A percentile compares a stretch with the other conserved stretches of the same genome.
phyloP scores from a whole-genome alignment of 1,140 invertebrate species.

The Apis laboriosa region DNA sequence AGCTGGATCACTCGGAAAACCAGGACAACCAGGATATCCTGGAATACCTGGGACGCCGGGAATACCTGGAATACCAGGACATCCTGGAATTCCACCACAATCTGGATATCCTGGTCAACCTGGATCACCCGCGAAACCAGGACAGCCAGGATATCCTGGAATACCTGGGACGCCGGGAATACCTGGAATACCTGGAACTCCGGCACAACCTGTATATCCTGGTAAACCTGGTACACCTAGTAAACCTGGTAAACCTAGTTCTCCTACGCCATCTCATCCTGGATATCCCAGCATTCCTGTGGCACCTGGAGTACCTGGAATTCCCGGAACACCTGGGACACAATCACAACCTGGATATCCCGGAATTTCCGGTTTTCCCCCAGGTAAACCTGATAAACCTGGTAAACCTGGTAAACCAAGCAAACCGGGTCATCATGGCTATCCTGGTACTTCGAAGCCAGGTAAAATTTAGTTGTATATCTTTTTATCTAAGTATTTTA shows the following conservation, averaged over 20 bases:
- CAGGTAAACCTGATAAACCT: background rate
- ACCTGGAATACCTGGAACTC: background rate
- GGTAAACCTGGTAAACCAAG: background rate
- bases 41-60: no score
- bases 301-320: no score
- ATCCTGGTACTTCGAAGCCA: background rate
- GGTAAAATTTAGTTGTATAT: background rate
- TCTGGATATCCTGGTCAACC: constrained; percentile 54
- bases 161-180: constrained; percentile 2
- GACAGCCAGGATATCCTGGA: constrained; percentile 57
- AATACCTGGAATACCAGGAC: no score
- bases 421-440: background rate
- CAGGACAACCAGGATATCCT: no score
- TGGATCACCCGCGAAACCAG: constrained; percentile 37
- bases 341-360: background rate
- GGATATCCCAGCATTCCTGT: background rate
- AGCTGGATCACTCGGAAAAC: constrained; percentile 6
- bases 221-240: background rate
- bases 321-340: background rate
- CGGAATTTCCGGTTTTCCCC: background rate
- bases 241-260: background rate
- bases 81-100: no score
- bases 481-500: background rate
- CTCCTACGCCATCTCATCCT: no score
- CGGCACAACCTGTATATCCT: background rate